phyloP scores from a whole-genome alignment of 2,797 vertebrate genomes.

The Gobio occitaniae region DNA sequence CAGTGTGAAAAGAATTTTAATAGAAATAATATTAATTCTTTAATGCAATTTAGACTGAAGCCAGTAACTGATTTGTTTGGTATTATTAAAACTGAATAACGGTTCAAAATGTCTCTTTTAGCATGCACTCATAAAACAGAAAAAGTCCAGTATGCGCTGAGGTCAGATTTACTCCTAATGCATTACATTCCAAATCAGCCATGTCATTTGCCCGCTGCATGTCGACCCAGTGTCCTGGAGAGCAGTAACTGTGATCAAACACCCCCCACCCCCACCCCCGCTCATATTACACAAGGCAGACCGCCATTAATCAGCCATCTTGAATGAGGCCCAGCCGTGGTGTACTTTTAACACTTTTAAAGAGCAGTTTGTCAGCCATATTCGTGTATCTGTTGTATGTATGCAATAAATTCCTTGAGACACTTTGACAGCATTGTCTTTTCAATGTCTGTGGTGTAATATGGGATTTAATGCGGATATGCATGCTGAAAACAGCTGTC shows the following conservation, averaged over 20 bases:
- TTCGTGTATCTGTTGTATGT: slow-evolving; percentile 28
- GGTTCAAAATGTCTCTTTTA: slow-evolving; percentile 27
- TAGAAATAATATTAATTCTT: not conserved
- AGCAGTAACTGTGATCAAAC: slow-evolving; percentile 33
- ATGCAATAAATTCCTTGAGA: slow-evolving; percentile 32
- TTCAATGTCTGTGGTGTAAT: slow-evolving; percentile 27
- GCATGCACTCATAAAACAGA: slow-evolving; percentile 17
- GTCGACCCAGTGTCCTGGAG: slow-evolving; percentile 29
- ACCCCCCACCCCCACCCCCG: not conserved
- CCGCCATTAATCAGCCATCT: slow-evolving; percentile 47
- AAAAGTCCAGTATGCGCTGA: not conserved
- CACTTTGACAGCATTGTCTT: slow-evolving; percentile 47
- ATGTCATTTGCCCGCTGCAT: slow-evolving; percentile 41
- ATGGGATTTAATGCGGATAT: slow-evolving; percentile 32
- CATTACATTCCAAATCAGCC: slow-evolving; percentile 21
- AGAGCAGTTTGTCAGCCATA: slow-evolving; percentile 45
- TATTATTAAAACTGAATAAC: not conserved
- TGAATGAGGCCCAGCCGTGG: slow-evolving; percentile 13
- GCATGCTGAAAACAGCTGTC: slow-evolving; percentile 28
- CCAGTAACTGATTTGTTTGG: not conserved
- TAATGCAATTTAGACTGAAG: not conserved
- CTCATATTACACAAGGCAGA: slow-evolving; percentile 55
- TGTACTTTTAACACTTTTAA: slow-evolving; percentile 30
- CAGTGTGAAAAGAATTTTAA: slow-evolving; percentile 6
- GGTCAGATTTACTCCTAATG: slow-evolving; percentile 22